Conservation (phyloP, 2,797 vertebrate genomes). For the Halcyon leucocephala region DNA sequence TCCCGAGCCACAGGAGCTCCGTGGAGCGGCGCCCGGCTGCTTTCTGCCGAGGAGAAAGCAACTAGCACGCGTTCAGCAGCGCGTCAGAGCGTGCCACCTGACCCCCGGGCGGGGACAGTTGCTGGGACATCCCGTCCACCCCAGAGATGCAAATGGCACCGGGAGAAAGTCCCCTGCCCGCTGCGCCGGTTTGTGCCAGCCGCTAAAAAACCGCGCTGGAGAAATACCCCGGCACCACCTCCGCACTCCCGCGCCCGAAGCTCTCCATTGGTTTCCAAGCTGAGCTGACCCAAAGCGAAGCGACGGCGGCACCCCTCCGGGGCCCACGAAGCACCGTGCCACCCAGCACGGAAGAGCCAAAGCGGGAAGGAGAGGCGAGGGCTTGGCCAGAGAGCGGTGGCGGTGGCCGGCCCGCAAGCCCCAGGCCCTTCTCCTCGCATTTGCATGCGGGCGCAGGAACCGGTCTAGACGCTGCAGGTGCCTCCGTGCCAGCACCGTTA, state of each 20-base stretch:
- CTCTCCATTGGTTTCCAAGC: accelerated
- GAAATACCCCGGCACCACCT: accelerated
- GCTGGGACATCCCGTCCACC: not conserved
- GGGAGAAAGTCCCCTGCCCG: not conserved
- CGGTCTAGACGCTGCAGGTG: slow-evolving; percentile 43
- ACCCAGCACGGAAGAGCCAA: accelerated
- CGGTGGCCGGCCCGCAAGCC: accelerated
- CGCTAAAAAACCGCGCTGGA: not conserved
- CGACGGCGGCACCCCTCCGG: accelerated
- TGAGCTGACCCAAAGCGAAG: accelerated
- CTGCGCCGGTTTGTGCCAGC: not conserved
- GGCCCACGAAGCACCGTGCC: accelerated
- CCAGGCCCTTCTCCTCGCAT: not conserved
- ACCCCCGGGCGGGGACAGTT: not conserved
- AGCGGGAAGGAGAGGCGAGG: not conserved
- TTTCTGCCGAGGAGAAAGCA: not conserved
- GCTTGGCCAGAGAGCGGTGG: not conserved
- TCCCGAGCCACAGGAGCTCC: accelerated
- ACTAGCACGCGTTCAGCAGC: accelerated
- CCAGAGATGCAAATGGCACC: not conserved
- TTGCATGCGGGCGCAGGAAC: slow-evolving; percentile 8
- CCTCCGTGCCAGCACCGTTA: not conserved
- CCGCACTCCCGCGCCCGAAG: accelerated
- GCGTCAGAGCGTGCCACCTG: accelerated
- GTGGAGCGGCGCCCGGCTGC: accelerated